Percentiles rank a stretch among this genome's conserved stretches.
These are phyloP conservation scores for Dolichotis patagonum DNA, from an alignment of 2,113 vertebrate species.

Conservation along the genomic window DNA sequence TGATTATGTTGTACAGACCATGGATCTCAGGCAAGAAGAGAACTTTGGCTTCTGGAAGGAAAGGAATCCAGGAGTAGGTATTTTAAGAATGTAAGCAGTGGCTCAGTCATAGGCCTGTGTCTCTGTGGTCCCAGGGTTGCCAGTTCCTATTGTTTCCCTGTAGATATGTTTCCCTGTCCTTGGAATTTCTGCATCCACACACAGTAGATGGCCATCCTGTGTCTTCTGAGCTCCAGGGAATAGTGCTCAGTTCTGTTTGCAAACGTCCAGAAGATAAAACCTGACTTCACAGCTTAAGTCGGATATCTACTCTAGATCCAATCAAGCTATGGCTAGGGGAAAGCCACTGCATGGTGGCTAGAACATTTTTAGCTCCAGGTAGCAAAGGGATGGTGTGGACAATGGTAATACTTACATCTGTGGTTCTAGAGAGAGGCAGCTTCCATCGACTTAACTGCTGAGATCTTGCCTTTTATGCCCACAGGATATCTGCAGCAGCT, in stretches of 20 bases:
- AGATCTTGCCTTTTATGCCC: neutral
- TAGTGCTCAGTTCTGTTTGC: neutral
- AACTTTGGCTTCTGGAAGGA: neutral
- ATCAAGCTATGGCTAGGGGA: neutral
- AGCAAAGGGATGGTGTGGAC: neutral
- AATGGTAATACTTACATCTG: neutral
- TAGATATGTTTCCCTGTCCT: neutral
- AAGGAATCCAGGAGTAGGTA: accelerated
- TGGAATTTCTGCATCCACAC: neutral
- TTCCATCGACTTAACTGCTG: neutral
- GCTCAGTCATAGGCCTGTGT: neutral
- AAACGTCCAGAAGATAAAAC: neutral
- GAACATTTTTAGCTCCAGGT: neutral
- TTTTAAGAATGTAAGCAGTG: neutral
- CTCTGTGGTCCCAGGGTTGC: neutral
- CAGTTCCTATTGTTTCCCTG: neutral
- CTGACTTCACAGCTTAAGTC: neutral
- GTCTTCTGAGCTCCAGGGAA: neutral
- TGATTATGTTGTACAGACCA: accelerated
- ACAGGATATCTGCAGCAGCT: neutral
- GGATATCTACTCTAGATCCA: neutral
- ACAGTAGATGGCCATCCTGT: neutral
- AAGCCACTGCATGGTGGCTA: neutral
- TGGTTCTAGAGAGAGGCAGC: neutral
- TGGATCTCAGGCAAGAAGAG: neutral